phyloP scores from a whole-genome alignment of 2,797 vertebrate species.

The Gallinago nigripennis region DNA sequence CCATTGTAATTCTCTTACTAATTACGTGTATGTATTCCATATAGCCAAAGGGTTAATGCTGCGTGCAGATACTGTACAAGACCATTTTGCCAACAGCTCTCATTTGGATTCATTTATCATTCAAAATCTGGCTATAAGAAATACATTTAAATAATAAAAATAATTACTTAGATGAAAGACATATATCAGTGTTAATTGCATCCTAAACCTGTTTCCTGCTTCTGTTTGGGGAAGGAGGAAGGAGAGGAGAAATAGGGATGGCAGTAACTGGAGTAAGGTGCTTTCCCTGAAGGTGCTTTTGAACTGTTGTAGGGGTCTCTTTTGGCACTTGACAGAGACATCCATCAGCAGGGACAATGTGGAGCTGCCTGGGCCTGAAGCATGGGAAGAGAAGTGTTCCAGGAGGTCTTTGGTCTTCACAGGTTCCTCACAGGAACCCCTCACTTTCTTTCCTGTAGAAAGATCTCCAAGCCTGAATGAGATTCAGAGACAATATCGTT shows the following conservation, averaged over 20 bases:
- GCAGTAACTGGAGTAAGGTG: not conserved
- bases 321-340: not conserved
- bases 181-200: not conserved
- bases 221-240: not conserved
- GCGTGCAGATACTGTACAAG: not conserved
- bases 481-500: accelerated
- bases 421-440: not conserved
- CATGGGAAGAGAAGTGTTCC: not conserved
- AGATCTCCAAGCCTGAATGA: not conserved
- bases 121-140: not conserved
- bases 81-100: not conserved
- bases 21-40: not conserved
- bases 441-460: not conserved
- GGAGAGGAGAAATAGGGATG: not conserved
- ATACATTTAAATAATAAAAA: slow-evolving; percentile 16
- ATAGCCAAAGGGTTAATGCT: slow-evolving; percentile 8
- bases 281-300: not conserved
- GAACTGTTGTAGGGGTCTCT: not conserved
- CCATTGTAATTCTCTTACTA: not conserved
- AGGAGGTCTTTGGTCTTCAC: not conserved
- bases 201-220: not conserved
- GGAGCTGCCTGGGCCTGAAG: not conserved
- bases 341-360: not conserved
- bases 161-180: slow-evolving; percentile 25
- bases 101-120: not conserved